These are phyloP conservation scores for Plagodis dolabraria DNA, from an alignment of 2,888 invertebrate species.

Conservation along the genomic window DNA sequence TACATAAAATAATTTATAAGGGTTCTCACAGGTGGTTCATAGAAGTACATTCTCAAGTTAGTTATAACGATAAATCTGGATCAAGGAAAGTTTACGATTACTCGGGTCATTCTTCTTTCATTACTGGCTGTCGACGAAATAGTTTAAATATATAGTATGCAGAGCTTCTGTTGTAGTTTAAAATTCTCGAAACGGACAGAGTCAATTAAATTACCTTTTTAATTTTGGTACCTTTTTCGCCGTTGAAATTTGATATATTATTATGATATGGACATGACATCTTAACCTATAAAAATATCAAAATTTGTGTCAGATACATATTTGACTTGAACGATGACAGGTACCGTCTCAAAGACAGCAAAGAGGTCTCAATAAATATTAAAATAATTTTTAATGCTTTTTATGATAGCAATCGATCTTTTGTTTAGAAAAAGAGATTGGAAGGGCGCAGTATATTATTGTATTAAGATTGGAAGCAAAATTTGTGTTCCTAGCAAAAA, in stretches of 20 bases:
- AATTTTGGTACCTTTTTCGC: constrained; percentile 53
- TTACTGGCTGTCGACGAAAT: constrained; percentile 45
- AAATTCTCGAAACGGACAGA: constrained; percentile 6
- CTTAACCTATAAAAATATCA: constrained; percentile 58
- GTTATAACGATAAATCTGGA: neutral
- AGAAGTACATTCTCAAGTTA: constrained; percentile 35
- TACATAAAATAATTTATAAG: constrained; percentile 1
- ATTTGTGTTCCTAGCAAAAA: too few relatives aligned
- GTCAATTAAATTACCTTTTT: constrained; percentile 52
- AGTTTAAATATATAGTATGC: neutral
- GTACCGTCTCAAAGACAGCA: neutral
- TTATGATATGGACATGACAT: constrained; percentile 83
- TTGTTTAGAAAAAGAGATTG: too few relatives aligned
- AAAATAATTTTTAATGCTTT: neutral
- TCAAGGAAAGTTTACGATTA: neutral
- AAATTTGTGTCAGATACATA: constrained; percentile 28
- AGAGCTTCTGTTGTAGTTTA: neutral
- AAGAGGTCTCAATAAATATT: neutral
- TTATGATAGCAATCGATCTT: too few relatives aligned
- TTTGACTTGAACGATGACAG: neutral
- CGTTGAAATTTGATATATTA: constrained; percentile 62
- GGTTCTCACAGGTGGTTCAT: constrained; percentile 49
- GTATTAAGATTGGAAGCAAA: too few relatives aligned
- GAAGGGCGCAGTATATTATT: too few relatives aligned
- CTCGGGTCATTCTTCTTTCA: constrained; percentile 30